phyloP scores from a whole-genome alignment of 2,888 invertebrate genomes.

The Zelleria hepariella region DNA sequence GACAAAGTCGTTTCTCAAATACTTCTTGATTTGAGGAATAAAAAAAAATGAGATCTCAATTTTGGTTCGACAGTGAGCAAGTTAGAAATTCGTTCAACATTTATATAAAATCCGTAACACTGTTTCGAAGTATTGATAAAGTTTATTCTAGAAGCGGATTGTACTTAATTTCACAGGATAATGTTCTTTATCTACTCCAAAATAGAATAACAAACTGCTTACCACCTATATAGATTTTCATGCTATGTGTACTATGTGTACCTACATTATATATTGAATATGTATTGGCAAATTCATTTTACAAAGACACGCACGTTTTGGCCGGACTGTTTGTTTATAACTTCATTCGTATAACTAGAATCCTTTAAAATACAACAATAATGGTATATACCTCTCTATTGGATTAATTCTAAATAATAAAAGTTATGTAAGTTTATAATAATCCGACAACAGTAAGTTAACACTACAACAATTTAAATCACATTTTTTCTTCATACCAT shows the following conservation, averaged over 20 bases:
- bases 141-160: conserved; percentile 41
- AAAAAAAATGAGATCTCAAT: conserved; percentile 61
- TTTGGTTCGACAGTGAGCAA: conserved; percentile 64
- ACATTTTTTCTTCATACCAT: conserved; percentile 51
- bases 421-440: conserved; percentile 49
- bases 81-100: conserved; percentile 47
- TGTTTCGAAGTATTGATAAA: conserved; percentile 34
- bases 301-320: conserved; percentile 52
- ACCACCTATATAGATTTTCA: conserved; percentile 40
- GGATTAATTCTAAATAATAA: conserved; percentile 56
- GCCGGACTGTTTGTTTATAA: conserved; percentile 59
- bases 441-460: conserved; percentile 47
- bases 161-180: conserved; percentile 54
- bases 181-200: conserved; percentile 5
- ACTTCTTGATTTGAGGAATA: conserved; percentile 10
- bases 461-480: conserved; percentile 66
- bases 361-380: conserved; percentile 62
- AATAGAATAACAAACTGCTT: conserved; percentile 22
- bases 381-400: conserved; percentile 58
- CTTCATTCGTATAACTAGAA: conserved; percentile 50
- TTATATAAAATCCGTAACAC: conserved; percentile 35
- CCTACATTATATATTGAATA: conserved; percentile 37
- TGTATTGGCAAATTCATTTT: conserved; percentile 41
- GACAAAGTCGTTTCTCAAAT: background rate
- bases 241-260: conserved; percentile 42